Evolutionary conservation across 2,113 vertebrate species (phyloP), one percentile per base, ranked within the genome.

Genomic region (Onychostoma macrolepis): DNA sequence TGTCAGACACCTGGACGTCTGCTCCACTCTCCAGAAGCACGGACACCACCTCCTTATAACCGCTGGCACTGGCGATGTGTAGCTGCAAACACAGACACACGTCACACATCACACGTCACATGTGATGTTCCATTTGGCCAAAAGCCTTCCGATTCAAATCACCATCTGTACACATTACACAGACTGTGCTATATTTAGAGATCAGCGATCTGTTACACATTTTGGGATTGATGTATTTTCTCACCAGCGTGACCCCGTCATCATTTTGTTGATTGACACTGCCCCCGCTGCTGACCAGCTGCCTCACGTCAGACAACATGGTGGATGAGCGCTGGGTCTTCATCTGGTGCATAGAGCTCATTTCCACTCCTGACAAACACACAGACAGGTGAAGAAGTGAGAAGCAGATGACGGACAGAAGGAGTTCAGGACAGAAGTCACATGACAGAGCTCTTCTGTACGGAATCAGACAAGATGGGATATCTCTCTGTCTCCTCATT

Each of bases 161-260:
- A n/a, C 71, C 38, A 86, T 15, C 24, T 72, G 33, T 5, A 67
- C 45, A 50, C 13, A 53, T 78, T 30, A 33, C n/a, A 76, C 74
- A 76, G 36, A 76, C 13, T 76, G 71, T 21, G 21, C 26, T 26
- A 17, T 17, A 48, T 30, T 78, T 53, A 78, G 48, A 50, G 17
- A 19, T 53, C 76, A 30, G 43, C 8, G 4, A 78, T 3, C 45
- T 8, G 26, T 33, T 30, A 33, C 28, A 78, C 50, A 78, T 53
- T 53, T 50, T 11, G 48, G 26, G 8, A 33, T 24, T n/a, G 33
- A 43, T 33, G 30, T 0, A 19, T 45, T 41, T 15, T 91, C 96
- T 94, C 90, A 99, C 98, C 95, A 99, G 91, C 4, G 97, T 97
- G 76, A 99, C 96, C 9, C 97, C 97, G 0, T 99, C 96, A 4